Conservation (phyloP, 2,888 invertebrate genomes). For the Spatulosminthurus flaviceps region DNA sequence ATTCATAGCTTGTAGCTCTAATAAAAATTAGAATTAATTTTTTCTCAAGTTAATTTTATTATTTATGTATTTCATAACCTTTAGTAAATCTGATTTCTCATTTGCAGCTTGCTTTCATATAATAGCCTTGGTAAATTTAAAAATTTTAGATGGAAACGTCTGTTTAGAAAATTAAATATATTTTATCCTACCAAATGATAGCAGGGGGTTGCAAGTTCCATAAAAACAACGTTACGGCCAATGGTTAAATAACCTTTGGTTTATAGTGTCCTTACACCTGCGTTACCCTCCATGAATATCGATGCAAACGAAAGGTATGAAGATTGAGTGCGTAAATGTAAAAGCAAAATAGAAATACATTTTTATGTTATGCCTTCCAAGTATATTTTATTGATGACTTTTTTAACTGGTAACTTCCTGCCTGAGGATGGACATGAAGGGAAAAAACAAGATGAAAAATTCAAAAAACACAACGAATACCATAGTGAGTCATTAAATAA, state of each 20-base stretch:
- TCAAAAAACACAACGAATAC: not conserved
- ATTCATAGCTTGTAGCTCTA: no score
- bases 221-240: not conserved
- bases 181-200: no score
- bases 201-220: no score
- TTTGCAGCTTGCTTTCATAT: no score
- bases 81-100: no score
- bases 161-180: no score
- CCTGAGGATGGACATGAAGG: constrained; percentile 1
- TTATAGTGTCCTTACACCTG: not conserved
- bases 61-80: no score
- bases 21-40: no score
- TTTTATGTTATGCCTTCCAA: not conserved
- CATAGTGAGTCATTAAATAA: not conserved
- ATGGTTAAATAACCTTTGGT: not conserved
- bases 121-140: no score
- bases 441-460: constrained; percentile 9
- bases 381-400: constrained; percentile 8
- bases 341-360: not conserved
- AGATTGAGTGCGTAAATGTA: not conserved
- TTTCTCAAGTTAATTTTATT: no score
- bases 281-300: not conserved
- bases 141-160: no score
- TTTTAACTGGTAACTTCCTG: not conserved
- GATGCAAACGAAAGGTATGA: not conserved